A percentile compares a stretch with the other conserved stretches of the same genome.
Conservation (phyloP, 2,797 vertebrate genomes). For the Odontamblyopus lacepedii region DNA sequence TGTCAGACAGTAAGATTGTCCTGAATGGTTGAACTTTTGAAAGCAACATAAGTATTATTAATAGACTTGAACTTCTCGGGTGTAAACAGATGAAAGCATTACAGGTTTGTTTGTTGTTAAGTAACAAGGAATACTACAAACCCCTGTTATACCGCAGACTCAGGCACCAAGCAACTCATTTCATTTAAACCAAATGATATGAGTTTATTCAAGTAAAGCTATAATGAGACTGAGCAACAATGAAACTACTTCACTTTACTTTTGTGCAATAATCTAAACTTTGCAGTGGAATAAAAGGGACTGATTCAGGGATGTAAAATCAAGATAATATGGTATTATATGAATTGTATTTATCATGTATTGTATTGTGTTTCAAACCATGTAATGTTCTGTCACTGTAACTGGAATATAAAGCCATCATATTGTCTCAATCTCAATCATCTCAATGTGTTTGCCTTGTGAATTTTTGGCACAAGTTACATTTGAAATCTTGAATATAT, state of each 20-base stretch:
- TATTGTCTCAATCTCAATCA: slow-evolving; percentile 17
- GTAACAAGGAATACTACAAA: neutral
- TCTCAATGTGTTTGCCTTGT: slow-evolving; percentile 25
- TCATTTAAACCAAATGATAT: neutral
- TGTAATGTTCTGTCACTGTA: slow-evolving; percentile 43
- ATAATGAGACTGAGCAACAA: slow-evolving; percentile 1
- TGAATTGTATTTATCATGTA: neutral
- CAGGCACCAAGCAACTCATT: neutral
- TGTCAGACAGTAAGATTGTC: neutral
- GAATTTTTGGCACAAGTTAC: slow-evolving; percentile 4
- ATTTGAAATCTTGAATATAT: too few relatives aligned
- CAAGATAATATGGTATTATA: slow-evolving; percentile 10
- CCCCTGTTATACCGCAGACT: neutral
- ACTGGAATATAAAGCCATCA: slow-evolving; percentile 76
- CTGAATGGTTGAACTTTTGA: neutral
- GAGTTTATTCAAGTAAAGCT: neutral
- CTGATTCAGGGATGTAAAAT: slow-evolving; percentile 46
- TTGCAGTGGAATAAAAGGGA: slow-evolving; percentile 17
- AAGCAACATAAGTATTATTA: neutral
- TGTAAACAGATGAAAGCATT: neutral
- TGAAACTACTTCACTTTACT: slow-evolving; percentile 20
- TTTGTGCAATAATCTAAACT: slow-evolving; percentile 60
- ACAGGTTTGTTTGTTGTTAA: neutral
- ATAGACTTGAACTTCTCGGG: neutral
- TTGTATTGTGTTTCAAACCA: neutral